A percentile compares a stretch with the other conserved stretches of the same genome.
Evolutionary conservation across 2,888 invertebrate genomes (phyloP).

Genomic region (Drosophila borborema): DNA sequence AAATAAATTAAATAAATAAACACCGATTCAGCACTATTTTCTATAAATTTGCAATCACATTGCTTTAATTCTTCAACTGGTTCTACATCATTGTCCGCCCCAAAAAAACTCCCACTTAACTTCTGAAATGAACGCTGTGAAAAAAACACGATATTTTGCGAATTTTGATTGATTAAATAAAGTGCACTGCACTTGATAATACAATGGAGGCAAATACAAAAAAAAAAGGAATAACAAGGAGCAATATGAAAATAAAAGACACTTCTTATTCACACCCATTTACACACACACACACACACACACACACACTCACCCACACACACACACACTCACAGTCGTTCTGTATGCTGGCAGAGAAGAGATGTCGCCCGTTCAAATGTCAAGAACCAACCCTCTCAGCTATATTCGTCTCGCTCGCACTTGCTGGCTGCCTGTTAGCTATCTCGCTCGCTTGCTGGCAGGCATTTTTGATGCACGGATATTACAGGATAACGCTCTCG

Average conservation of each 20-base stretch:
- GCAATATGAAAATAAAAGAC: constrained; percentile 8
- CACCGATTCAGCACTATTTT: neutral
- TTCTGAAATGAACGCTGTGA: constrained; percentile 13
- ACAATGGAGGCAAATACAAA: constrained; percentile 7
- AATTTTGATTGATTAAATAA: constrained; percentile 80
- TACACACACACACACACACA: neutral
- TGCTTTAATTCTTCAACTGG: neutral
- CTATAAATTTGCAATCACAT: neutral
- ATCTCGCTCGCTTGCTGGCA: constrained; percentile 48
- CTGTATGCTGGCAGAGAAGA: constrained; percentile 59
- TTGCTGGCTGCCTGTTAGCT: neutral
- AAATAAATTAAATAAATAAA: neutral
- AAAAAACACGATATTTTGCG: constrained; percentile 30
- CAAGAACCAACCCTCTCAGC: constrained; percentile 81
- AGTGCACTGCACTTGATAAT: constrained; percentile 72
- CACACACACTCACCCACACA: neutral
- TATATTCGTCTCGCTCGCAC: constrained; percentile 52
- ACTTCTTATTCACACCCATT: constrained; percentile 36
- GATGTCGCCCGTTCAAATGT: constrained; percentile 83
- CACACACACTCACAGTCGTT: neutral
- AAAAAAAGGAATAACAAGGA: neutral
- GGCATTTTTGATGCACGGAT: constrained; percentile 71
- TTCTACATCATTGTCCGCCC: neutral
- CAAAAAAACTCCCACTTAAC: constrained; percentile 6
- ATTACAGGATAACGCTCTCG: constrained; percentile 72